Conservation (phyloP, 2,888 invertebrate species). For the Noctua comes region DNA sequence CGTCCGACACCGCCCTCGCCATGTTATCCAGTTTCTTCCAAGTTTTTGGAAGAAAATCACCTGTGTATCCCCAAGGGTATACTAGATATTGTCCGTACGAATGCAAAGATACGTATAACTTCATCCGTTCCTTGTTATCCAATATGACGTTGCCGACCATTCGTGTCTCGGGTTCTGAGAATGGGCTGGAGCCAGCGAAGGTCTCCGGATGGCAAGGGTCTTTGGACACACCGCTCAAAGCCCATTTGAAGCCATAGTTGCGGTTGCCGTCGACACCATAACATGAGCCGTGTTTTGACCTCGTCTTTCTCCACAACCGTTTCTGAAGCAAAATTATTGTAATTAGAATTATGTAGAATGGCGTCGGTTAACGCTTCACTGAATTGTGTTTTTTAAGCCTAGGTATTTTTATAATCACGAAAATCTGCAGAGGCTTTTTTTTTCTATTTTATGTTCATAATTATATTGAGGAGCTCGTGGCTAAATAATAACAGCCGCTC, state of each 20-base stretch:
- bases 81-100: conserved; percentile 92
- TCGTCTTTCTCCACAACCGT: conserved; percentile 92
- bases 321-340: conserved; percentile 82
- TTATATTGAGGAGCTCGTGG: no score
- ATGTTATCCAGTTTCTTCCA: conserved; percentile 85
- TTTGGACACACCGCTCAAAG: conserved; percentile 91
- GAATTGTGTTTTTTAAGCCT: background rate
- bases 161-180: conserved; percentile 91
- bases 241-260: conserved; percentile 93
- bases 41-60: conserved; percentile 84
- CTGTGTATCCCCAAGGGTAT: conserved; percentile 92
- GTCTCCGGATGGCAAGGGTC: conserved; percentile 90
- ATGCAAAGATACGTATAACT: conserved; percentile 93
- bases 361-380: background rate
- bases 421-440: background rate
- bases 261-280: conserved; percentile 93
- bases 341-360: background rate
- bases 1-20: conserved; percentile 81
- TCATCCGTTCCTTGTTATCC: conserved; percentile 85
- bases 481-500: no score
- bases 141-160: conserved; percentile 90
- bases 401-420: background rate
- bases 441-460: background rate
- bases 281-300: conserved; percentile 84
- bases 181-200: conserved; percentile 90